phyloP scores from a whole-genome alignment of 2,113 vertebrate genomes.

The Connochaetes taurinus region DNA sequence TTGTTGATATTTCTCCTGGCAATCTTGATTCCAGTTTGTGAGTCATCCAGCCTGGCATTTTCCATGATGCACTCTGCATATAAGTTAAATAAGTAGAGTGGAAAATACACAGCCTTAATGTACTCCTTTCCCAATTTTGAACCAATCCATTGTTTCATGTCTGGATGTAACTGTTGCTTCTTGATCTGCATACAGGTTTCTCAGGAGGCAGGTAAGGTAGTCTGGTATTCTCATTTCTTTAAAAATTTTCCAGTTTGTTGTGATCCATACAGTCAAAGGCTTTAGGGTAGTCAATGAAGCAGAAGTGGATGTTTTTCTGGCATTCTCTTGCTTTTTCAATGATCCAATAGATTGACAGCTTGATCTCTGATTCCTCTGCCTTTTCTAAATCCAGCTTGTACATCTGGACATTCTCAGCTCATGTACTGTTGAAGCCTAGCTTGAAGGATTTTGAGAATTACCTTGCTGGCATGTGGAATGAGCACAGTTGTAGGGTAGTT shows the following conservation, averaged over 20 bases:
- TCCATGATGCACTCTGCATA: not conserved
- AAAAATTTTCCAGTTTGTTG: not conserved
- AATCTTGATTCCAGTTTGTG: not conserved
- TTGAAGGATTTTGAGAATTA: not conserved
- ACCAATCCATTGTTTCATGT: not conserved
- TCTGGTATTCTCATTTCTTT: not conserved
- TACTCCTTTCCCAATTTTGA: not conserved
- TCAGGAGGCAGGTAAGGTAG: not conserved
- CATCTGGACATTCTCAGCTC: not conserved
- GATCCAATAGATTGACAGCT: not conserved
- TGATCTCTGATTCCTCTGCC: not conserved
- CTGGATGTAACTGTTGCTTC: not conserved
- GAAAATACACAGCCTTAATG: not conserved
- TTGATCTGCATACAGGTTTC: not conserved
- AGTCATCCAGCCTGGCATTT: not conserved
- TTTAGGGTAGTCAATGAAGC: not conserved
- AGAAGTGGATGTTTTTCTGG: not conserved
- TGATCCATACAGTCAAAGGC: not conserved
- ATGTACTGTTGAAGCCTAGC: not conserved
- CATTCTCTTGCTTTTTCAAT: not conserved
- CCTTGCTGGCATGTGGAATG: not conserved
- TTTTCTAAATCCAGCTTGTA: not conserved
- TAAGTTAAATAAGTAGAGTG: not conserved
- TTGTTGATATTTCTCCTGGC: not conserved
- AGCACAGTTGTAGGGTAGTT: not conserved